phyloP scores from a whole-genome alignment of 2,797 vertebrate genomes.

The Neosilurus mollespiculum region DNA sequence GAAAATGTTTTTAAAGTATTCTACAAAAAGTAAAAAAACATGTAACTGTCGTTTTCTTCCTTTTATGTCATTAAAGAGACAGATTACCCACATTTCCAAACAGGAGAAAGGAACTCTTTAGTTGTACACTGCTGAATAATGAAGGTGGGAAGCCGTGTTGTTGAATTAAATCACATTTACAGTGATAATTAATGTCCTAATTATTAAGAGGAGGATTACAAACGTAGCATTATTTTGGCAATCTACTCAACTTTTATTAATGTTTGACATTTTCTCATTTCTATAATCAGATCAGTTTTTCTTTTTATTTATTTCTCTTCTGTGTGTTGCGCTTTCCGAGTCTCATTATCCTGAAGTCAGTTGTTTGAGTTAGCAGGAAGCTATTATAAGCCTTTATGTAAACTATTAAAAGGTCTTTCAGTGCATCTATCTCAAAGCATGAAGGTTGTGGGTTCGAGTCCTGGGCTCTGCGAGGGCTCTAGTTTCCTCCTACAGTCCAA shows the following conservation, averaged over 20 bases:
- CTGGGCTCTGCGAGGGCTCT: too few species aligned
- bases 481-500: too few species aligned
- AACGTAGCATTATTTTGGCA: neutral
- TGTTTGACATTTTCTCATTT: neutral
- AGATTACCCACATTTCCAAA: neutral
- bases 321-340: too few species aligned
- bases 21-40: neutral
- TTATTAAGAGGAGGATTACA: neutral
- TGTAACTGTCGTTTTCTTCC: neutral
- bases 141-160: neutral
- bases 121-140: neutral
- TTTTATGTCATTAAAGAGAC: conserved; percentile 1
- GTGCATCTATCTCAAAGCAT: too few species aligned
- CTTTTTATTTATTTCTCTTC: neutral
- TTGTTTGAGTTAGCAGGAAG: too few species aligned
- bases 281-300: neutral
- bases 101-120: neutral
- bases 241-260: neutral
- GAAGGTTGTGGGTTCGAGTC: too few species aligned
- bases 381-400: too few species aligned
- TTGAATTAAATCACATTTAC: neutral
- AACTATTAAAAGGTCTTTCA: too few species aligned
- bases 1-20: neutral
- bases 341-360: too few species aligned
- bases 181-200: conserved; percentile 3